Conservation (phyloP, 2,888 invertebrate genomes). For the Leptopterna dolabrata region DNA sequence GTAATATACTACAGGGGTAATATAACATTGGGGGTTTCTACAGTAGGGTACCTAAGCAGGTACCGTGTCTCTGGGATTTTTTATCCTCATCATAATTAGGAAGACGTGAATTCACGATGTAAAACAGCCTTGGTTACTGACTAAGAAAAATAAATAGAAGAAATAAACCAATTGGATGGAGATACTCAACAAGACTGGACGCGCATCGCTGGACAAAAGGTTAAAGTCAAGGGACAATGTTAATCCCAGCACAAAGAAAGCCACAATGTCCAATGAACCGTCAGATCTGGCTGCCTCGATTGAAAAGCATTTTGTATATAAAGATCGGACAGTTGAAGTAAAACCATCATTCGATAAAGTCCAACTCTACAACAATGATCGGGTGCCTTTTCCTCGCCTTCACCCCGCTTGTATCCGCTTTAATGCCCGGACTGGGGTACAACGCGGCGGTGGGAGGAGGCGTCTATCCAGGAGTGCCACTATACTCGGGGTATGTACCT, state of each 20-base stretch:
- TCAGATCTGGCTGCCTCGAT: not conserved
- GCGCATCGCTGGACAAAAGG: conserved; percentile 29
- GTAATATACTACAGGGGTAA: too few species aligned
- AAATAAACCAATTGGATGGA: not conserved
- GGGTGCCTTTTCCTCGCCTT: conserved; percentile 11
- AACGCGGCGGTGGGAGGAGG: not conserved
- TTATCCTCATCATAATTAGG: too few species aligned
- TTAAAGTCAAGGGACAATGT: conserved; percentile 24
- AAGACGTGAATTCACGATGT: not conserved
- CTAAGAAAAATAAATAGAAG: not conserved
- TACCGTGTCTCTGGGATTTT: too few species aligned
- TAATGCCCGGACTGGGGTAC: conserved; percentile 1
- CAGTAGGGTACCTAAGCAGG: too few species aligned
- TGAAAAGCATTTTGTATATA: not conserved
- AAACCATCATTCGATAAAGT: not conserved
- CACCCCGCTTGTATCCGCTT: not conserved
- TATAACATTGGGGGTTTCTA: too few species aligned
- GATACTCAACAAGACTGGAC: not conserved
- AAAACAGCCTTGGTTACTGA: not conserved
- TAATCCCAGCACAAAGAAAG: conserved; percentile 30
- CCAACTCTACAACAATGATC: conserved; percentile 3
- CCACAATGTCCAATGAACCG: conserved; percentile 34
- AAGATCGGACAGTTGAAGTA: not conserved
- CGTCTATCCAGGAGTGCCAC: conserved; percentile 17
- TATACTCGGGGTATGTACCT: conserved; percentile 16